Base-by-base conservation (phyloP, 2,113 vertebrate genomes). In the Alligator mississippiensis region DNA sequence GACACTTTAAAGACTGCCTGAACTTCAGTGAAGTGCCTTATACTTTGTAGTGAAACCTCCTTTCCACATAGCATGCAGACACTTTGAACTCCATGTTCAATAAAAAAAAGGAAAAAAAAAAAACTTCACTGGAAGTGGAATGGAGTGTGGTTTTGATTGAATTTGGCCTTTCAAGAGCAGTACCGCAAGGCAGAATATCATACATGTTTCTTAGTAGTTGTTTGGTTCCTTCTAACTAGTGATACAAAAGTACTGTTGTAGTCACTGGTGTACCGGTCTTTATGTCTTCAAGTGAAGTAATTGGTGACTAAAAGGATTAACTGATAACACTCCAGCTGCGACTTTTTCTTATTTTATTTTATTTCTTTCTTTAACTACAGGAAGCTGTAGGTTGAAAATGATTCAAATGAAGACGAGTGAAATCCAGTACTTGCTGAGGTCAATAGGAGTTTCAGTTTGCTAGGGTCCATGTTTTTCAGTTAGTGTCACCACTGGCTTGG, bases 1-100 rank as follows among this genome's bases (percentile, higher is more conserved):
- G 27, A 77, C 88, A 47, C 79, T 77, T n/a, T 90, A 68, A 95
- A 92, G 55, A 61, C 82, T 90, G 64, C 70, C 72, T 94, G 87
- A 84, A 70, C 60, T 88, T 90, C 38, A 10, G 28, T 27, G 76
- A 95, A 77, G 89, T 95, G 87, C 77, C 75, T 96, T 47, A 16
- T 87, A 25, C 87, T 90, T n/a, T 74, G 11, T 1, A 13, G 55
- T 89, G 90, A 95, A 93, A 80, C 62, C 76, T 90, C 34, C 55
- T 85, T 90, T 34, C 28, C 77, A 59, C 4, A 58, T 58, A 79
- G 38, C 83, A 15, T 3, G 47, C 63, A 88, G 74, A n/a, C n/a
- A 21, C 28, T 79, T 85, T 24, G 61, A 38, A 89, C 85, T 83
- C 87, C 77, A 62, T 64, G 96, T 87, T 94, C 92, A 84, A 80